Conservation (phyloP, 2,797 vertebrate genomes). For the Pelodytes ibericus region DNA sequence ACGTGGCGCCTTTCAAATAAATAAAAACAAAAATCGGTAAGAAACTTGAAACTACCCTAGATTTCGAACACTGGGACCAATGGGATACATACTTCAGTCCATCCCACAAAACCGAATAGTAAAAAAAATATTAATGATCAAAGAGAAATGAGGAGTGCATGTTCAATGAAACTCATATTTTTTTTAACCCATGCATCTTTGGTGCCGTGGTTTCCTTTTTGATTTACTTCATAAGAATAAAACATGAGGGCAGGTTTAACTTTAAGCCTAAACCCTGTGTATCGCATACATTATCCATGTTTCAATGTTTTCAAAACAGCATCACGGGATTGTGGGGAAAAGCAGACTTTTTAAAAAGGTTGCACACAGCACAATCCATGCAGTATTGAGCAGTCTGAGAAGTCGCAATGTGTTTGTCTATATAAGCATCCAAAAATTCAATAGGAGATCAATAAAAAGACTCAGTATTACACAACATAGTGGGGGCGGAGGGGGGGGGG, state of each 20-base stretch:
- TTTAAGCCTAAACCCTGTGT: constrained; percentile 43
- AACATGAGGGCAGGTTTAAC: constrained; percentile 46
- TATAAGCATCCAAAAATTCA: constrained; percentile 10
- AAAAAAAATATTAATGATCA: constrained; percentile 28
- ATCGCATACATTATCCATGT: constrained; percentile 26
- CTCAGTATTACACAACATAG: too few relatives aligned
- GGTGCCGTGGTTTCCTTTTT: constrained; percentile 17
- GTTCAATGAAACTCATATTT: constrained; percentile 41
- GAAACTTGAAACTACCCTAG: too few relatives aligned
- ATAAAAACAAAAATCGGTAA: too few relatives aligned
- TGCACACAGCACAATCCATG: constrained; percentile 29
- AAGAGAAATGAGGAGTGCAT: constrained; percentile 33
- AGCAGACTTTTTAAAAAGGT: constrained; percentile 36
- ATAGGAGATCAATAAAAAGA: neutral
- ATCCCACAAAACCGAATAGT: constrained; percentile 5
- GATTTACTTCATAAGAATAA: constrained; percentile 54
- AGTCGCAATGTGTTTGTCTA: constrained; percentile 9
- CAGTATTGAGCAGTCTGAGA: constrained; percentile 26
- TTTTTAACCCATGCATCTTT: constrained; percentile 23
- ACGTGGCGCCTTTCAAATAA: too few relatives aligned
- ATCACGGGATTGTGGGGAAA: constrained; percentile 31
- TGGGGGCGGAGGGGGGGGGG: too few relatives aligned
- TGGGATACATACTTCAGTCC: constrained; percentile 9
- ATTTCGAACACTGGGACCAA: too few relatives aligned
- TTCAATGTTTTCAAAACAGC: constrained; percentile 41